Evolutionary conservation across 2,888 invertebrate species (phyloP).

Genomic region (Danaus chrysippus): DNA sequence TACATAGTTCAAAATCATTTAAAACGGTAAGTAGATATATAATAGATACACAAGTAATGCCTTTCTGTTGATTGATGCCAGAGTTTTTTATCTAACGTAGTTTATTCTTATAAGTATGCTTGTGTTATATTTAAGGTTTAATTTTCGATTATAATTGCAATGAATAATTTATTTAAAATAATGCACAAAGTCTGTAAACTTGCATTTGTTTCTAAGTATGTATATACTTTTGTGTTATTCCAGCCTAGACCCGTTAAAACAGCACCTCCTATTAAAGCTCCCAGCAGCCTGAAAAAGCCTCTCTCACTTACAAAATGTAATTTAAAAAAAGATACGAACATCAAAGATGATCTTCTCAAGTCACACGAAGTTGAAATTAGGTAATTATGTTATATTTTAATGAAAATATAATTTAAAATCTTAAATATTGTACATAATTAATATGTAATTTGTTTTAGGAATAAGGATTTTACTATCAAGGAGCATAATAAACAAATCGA

Average conservation of each 20-base stretch:
- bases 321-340: conserved; percentile 38
- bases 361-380: conserved; percentile 71
- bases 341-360: conserved; percentile 58
- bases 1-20: conserved; percentile 58
- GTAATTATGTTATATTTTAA: conserved; percentile 37
- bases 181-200: background rate
- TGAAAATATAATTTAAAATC: conserved; percentile 7
- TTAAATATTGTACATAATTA: conserved; percentile 4
- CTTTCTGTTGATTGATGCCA: background rate
- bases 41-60: background rate
- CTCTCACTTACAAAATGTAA: conserved; percentile 32
- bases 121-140: background rate
- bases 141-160: background rate
- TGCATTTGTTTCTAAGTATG: conserved; percentile 7
- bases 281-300: conserved; percentile 47
- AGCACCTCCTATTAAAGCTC: conserved; percentile 35
- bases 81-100: no score
- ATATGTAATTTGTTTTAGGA: conserved; percentile 47
- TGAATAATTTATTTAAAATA: conserved; percentile 5
- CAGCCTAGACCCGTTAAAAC: conserved; percentile 61
- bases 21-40: conserved; percentile 53
- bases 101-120: no score
- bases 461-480: conserved; percentile 65
- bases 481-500: conserved; percentile 70
- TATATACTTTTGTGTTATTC: conserved; percentile 26